Base-by-base conservation (phyloP, 1,140 invertebrate species). In the Lepidurus arcticus region DNA sequence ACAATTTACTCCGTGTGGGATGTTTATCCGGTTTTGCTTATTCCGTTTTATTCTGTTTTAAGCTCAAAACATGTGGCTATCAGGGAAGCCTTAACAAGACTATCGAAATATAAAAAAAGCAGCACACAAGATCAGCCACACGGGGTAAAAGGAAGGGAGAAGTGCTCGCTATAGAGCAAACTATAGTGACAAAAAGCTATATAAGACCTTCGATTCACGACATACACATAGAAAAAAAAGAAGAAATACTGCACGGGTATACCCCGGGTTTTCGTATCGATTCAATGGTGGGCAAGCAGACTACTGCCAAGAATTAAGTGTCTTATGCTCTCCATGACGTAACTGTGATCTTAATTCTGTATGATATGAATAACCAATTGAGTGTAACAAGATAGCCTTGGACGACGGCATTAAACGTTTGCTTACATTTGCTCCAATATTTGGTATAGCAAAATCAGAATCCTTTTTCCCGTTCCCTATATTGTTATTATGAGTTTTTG, bases 231-330 rank as follows among this genome's bases (percentile, higher is more conserved):
- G 1, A 16, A 13, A 65, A 65, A 65, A 65, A 21, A 13, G n/a
- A 65, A 7, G 8, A 21, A 21, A 65, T 65, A 65, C 53, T 5
- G 53, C 53, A 65, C 53, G 16, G 16, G 53, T 34, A 21, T 16
- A 65, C 53, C 53, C n/a, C 9, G n/a, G 53, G 4, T 65, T 65
- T 65, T 13, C 53, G 21, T 65, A 65, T 65, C 53, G 53, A 65
- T 65, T 65, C 53, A 4, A 65, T 21, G n/a, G 53, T 65, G 16
- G 53, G 1, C 53, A 65, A 65, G 21, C 53, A n/a, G 53, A 65
- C 53, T 65, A 65, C 53, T 65, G 53, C 53, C 53, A 65, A 65
- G 53, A 65, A 65, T 65, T 65, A 65, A 65, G 53, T 21, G 21
- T 65, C 53, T 65, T 21, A 65, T 16, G 21, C 9, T 21, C 53